Base-by-base conservation (phyloP, 2,888 invertebrate species). In the Scaptomyza tumidula region DNA sequence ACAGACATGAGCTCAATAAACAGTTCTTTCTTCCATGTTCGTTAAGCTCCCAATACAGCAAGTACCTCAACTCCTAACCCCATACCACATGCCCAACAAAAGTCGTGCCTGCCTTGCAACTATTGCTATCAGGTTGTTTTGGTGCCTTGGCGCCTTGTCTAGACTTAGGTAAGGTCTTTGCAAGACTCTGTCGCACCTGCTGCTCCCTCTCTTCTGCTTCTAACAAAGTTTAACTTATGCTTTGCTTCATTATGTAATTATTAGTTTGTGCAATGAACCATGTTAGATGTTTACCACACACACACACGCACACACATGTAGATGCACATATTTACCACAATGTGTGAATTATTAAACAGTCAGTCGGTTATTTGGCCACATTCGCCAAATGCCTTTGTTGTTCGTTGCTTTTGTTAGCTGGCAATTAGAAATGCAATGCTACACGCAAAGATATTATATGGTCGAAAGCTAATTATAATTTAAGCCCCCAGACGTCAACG, bases 241-340 rank as follows among this genome's bases (percentile, higher is more conserved):
- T 75, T 66, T 71, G 78, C 71, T 76, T 80, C 77, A 86, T 85
- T 82, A 84, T 85, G 78, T 86, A 80, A 86, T 84, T 85, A 85
- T 85, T 82, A 80, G 80, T 84, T 78, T 85, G 80, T 72, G 78
- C 80, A 82, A 78, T 84, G 78, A 86, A 84, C 73, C 86, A 19
- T 19, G 82, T 78, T 78, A 45, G 46, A 72, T 65, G 71, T 68
- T 46, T 45, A 60, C 69, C 44, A 19, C 24, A 29, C 14, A 35
- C 10, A 33, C 3, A 24, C 11, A 35, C 10, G 24, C 3, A 24
- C 11, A 19, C 19, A 19, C 19, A 19, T 1, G 11, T 24, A 19
- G 19, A 14, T 43, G 41, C n/a, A 43, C 10, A 11, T 41, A 29
- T 62, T 54, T 43, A 57, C 41, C 16, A 14, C 50, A 29, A 45